Conservation (phyloP, 2,888 invertebrate species). For the Andrena praecox region DNA sequence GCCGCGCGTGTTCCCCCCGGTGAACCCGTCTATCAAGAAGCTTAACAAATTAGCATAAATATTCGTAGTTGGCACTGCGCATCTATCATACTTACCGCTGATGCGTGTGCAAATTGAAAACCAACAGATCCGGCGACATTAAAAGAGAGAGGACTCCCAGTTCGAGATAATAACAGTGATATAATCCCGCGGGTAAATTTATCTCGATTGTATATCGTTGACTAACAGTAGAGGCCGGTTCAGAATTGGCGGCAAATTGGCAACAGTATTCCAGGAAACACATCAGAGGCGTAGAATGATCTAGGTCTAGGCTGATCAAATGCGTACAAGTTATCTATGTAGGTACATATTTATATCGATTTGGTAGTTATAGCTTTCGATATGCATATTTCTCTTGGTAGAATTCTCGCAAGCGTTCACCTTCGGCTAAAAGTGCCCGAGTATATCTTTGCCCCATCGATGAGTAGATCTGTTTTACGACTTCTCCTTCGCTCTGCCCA, state of each 20-base stretch:
- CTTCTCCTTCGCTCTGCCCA: background rate
- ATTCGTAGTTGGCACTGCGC: constrained; percentile 40
- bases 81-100: constrained; percentile 50
- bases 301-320: no score
- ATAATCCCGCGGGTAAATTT: constrained; percentile 9
- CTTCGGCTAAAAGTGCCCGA: no score
- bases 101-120: constrained; percentile 54
- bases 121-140: constrained; percentile 35
- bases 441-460: no score
- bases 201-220: constrained; percentile 8
- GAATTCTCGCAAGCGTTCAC: no score
- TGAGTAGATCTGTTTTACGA: background rate
- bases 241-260: background rate
- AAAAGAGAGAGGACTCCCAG: constrained; percentile 9
- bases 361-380: no score
- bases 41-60: constrained; percentile 63
- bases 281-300: no score
- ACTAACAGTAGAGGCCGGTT: background rate
- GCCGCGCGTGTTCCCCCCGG: constrained; percentile 14
- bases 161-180: constrained; percentile 19
- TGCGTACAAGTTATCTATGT: no score
- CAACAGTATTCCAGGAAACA: background rate
- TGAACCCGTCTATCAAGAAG: constrained; percentile 49
- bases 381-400: no score
- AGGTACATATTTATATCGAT: no score